Evolutionary conservation across 2,888 invertebrate species (phyloP), one percentile per base, ranked within the genome.

Genomic region (Drosophila robusta): DNA sequence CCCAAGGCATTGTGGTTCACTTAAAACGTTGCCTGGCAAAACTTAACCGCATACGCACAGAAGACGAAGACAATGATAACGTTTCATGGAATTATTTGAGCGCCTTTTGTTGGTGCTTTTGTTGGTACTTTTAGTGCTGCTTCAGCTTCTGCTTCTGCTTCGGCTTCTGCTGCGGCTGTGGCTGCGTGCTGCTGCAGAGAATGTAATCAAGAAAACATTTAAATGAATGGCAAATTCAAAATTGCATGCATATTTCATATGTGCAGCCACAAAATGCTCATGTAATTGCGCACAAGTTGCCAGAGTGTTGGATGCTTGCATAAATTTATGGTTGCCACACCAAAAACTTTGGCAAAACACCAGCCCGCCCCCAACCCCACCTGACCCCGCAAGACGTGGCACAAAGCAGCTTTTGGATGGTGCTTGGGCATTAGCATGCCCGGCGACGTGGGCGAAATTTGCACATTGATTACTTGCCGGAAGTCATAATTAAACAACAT

Each of bases 191-290:
- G 73, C 36, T 49, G 70, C 57, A 49, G 68, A 75, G 75, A 85
- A 85, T 83, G 83, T 83, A 84, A 84, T 84, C 83, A 84, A 84
- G 85, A 85, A 84, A 84, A 74, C 85, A 83, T 83, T 85, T 83
- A 83, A 83, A 85, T 83, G 83, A 85, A 83, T 85, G 85, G 82
- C 70, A 85, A 83, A 83, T 83, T 82, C 85, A 82, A 85, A 83
- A 83, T 83, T 83, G 85, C 83, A 85, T 85, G 85, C 85, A 85
- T 83, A 80, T 83, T 83, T 85, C 85, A 85, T 85, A 80, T 85
- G 80, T 84, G 85, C 77, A 80, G 70, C 83, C 83, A 85, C 83
- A 85, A 83, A 83, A 83, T 83, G 80, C 70, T 82, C 80, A 79
- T 80, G 80, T 83, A 80, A 85, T 80, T 80, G 85, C 69, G 74